Percentiles rank a stretch among this genome's conserved stretches.
Conservation (phyloP, 92 coral and sea anemone genomes). For the Actinernus sp. region DNA sequence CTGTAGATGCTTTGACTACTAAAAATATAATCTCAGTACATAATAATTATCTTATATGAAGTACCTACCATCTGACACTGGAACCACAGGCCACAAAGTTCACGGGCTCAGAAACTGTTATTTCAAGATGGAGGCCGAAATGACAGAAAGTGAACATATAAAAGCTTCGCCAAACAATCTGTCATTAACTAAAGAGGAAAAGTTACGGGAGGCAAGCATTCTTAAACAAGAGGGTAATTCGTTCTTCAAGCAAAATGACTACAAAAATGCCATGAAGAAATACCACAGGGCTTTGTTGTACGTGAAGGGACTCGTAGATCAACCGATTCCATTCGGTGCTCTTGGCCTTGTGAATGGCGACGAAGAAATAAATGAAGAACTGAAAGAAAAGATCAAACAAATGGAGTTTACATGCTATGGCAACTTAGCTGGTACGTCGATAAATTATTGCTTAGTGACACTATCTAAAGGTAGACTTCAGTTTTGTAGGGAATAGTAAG, state of each 20-base stretch:
- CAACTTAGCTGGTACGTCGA: conserved; percentile 95
- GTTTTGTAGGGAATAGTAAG: no score
- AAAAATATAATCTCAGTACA: no score
- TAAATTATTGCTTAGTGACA: no score
- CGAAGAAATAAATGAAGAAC: conserved; percentile 48
- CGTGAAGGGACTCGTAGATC: conserved; percentile 75
- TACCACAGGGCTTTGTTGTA: conserved; percentile 85
- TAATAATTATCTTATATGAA: no score
- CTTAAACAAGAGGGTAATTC: conserved; percentile 86
- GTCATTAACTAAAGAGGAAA: conserved; percentile 58
- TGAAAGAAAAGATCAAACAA: conserved; percentile 45
- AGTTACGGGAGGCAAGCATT: conserved; percentile 48
- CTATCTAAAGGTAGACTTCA: no score
- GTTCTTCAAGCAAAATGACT: conserved; percentile 74
- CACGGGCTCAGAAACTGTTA: conserved; percentile 18
- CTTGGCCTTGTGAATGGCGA: conserved; percentile 17
- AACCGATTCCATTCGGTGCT: conserved; percentile 12
- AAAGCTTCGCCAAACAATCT: conserved; percentile 24
- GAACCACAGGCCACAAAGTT: no score
- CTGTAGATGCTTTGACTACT: no score
- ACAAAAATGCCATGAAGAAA: conserved; percentile 80
- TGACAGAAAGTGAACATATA: conserved; percentile 7
- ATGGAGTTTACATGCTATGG: conserved; percentile 73
- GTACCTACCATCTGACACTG: no score
- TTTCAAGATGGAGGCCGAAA: conserved; percentile 83